Evolutionary conservation across 2,113 vertebrate species (phyloP).

Genomic region (Nerophis ophidion): DNA sequence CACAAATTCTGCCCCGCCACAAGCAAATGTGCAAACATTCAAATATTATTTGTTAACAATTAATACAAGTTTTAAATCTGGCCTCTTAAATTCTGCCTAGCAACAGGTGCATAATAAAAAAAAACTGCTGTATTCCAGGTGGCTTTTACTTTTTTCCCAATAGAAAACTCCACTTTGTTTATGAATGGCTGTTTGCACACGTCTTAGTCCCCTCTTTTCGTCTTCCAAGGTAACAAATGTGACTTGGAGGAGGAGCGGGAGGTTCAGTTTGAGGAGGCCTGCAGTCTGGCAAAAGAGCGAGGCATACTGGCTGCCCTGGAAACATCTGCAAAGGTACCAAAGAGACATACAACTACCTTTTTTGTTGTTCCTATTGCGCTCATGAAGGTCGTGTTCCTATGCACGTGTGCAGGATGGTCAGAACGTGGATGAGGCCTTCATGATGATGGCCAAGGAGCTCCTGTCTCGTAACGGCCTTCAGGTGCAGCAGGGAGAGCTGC

Average conservation of each 20-base stretch:
- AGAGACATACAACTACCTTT: neutral
- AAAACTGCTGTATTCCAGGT: neutral
- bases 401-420: conserved; percentile 45
- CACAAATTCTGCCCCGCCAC: too few relatives aligned
- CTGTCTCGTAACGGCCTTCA: conserved; percentile 55
- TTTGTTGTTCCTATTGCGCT: too few relatives aligned
- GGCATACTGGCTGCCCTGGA: conserved; percentile 86
- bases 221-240: conserved; percentile 83
- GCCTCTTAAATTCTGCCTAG: neutral
- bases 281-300: conserved; percentile 77
- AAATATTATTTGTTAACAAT: too few relatives aligned
- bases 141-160: neutral
- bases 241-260: conserved; percentile 79
- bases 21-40: too few relatives aligned
- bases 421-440: conserved; percentile 62
- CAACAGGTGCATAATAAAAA: too few relatives aligned
- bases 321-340: conserved; percentile 80
- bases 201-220: neutral
- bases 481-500: conserved; percentile 29
- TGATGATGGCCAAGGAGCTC: conserved; percentile 65
- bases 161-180: neutral
- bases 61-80: neutral
- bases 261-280: conserved; percentile 85
- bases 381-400: neutral
- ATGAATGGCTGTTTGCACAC: neutral